Percentiles rank a stretch among this genome's conserved stretches.
These are phyloP conservation scores for Scaptomyza montana DNA, from an alignment of 1,140 invertebrate species.

Conservation along the genomic window DNA sequence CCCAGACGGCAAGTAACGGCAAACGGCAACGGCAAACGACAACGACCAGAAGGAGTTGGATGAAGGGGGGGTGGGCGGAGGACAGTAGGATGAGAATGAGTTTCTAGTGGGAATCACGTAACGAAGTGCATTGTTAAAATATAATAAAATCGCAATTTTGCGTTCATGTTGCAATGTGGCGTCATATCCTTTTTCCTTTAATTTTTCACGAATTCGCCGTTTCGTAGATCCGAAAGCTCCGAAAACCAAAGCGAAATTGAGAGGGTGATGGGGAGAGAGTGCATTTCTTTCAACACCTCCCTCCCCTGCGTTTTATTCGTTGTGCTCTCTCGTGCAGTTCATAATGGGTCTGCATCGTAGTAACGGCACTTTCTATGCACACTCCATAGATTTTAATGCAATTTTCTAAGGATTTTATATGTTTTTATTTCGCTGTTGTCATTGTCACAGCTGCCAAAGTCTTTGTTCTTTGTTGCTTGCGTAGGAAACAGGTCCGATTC, in stretches of 20 bases:
- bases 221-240: conserved; percentile 74
- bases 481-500: conserved; percentile 26
- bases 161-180: conserved; percentile 82
- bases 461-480: conserved; percentile 69
- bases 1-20: conserved; percentile 20
- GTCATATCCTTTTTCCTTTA: conserved; percentile 83
- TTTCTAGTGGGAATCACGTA: conserved; percentile 80
- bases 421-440: conserved; percentile 76
- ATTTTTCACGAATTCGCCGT: conserved; percentile 81
- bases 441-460: conserved; percentile 80
- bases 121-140: conserved; percentile 83
- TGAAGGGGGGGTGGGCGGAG: too few species aligned
- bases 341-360: conserved; percentile 38
- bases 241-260: conserved; percentile 38
- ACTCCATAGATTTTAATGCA: conserved; percentile 83
- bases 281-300: too few species aligned
- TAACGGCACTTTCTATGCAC: conserved; percentile 68
- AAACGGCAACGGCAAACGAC: conserved; percentile 7
- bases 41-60: background rate
- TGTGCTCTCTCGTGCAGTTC: conserved; percentile 38
- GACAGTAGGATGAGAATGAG: conserved; percentile 12
- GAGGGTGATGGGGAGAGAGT: background rate
- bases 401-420: conserved; percentile 76
- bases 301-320: background rate
- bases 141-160: conserved; percentile 83